These are phyloP conservation scores for Atractosteus spatula DNA, from an alignment of 2,113 vertebrate species.

Conservation along the genomic window DNA sequence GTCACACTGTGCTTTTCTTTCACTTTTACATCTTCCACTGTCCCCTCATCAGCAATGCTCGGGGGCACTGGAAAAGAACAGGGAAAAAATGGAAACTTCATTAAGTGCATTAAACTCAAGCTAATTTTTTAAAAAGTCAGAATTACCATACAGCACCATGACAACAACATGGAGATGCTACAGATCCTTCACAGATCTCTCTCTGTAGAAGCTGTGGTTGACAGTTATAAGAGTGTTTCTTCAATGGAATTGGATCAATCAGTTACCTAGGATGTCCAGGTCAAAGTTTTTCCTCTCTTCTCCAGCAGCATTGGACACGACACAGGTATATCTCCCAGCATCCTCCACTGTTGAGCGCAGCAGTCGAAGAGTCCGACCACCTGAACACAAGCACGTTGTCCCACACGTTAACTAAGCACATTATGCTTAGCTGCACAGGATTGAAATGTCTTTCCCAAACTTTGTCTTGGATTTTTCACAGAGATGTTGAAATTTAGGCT, in stretches of 20 bases:
- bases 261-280: constrained; percentile 80
- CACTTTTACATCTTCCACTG: constrained; percentile 79
- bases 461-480: not conserved
- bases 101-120: not conserved
- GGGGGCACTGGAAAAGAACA: constrained; percentile 74
- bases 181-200: too few species aligned
- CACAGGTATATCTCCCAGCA: constrained; percentile 80
- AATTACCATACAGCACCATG: too few species aligned
- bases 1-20: constrained; percentile 80
- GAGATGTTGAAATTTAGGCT: too few species aligned
- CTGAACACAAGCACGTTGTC: constrained; percentile 46
- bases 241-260: not conserved
- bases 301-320: constrained; percentile 83
- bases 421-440: too few species aligned
- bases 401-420: too few species aligned
- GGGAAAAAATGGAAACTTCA: constrained; percentile 2
- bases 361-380: constrained; percentile 78
- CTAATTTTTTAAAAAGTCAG: not conserved
- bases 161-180: too few species aligned
- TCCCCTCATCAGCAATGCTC: constrained; percentile 71
- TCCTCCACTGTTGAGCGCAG: constrained; percentile 68
- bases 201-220: too few species aligned
- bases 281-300: constrained; percentile 81
- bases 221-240: too few species aligned
- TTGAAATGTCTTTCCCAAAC: too few species aligned